Conservation (phyloP, 2,113 vertebrate species). For the Mionectes macconnelli region DNA sequence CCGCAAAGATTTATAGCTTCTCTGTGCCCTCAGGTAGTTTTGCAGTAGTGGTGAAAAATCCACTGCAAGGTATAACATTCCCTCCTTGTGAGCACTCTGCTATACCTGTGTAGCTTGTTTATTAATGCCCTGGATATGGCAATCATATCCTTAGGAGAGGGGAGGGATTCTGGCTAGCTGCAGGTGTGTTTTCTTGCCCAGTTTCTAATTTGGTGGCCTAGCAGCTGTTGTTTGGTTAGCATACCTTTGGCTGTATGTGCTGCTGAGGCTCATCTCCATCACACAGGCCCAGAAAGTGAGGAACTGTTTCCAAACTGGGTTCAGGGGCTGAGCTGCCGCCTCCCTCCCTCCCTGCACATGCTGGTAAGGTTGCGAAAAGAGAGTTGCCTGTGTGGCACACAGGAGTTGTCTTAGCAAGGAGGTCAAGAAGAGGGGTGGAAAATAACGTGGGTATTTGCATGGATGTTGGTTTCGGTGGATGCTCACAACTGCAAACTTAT, state of each 20-base stretch:
- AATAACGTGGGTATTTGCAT: not conserved
- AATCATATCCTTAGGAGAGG: not conserved
- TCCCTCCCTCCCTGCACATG: not conserved
- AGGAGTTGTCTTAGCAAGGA: not conserved
- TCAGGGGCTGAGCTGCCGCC: not conserved
- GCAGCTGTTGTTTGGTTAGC: not conserved
- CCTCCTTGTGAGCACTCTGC: not conserved
- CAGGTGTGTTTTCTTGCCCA: not conserved
- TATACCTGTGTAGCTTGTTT: not conserved
- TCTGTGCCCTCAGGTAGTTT: slow-evolving; percentile 4
- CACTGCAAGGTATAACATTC: not conserved
- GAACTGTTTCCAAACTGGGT: not conserved
- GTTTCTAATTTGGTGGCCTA: not conserved
- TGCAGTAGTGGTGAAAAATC: slow-evolving; percentile 6
- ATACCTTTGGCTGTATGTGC: not conserved
- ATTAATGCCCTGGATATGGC: not conserved
- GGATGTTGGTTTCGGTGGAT: not conserved
- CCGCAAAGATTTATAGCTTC: not conserved
- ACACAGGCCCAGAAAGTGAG: not conserved
- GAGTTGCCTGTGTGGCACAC: fast-evolving
- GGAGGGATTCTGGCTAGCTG: not conserved
- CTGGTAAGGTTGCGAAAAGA: not conserved
- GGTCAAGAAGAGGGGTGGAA: not conserved
- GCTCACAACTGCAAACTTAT: not conserved
- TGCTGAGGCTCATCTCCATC: not conserved